Percentiles rank a stretch among this genome's conserved stretches.
Conservation (phyloP, 1,140 invertebrate genomes). For the Drosophila watanabei region DNA sequence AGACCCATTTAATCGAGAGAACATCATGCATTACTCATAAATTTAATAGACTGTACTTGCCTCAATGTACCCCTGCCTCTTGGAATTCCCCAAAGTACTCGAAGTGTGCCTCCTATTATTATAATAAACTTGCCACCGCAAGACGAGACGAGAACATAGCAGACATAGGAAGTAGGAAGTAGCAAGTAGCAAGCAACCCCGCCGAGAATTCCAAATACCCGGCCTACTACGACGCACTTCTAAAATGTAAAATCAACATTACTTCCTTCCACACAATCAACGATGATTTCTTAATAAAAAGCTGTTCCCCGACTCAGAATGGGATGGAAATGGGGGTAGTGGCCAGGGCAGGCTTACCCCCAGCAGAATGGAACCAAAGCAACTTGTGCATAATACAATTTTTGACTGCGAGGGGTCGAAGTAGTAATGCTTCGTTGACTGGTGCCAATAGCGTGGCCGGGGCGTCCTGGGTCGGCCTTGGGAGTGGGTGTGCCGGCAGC, state of each 20-base stretch:
- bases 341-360: conserved; percentile 21
- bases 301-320: conserved; percentile 33
- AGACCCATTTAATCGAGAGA: conserved; percentile 55
- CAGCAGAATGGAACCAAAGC: conserved; percentile 46
- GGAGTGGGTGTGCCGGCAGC: conserved; percentile 3
- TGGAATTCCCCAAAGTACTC: conserved; percentile 58
- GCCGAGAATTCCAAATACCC: conserved; percentile 9
- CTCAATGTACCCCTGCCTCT: background rate
- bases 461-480: conserved; percentile 1
- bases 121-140: conserved; percentile 79
- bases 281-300: conserved; percentile 84
- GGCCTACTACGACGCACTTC: conserved; percentile 45
- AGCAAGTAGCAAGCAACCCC: conserved; percentile 23
- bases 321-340: conserved; percentile 36
- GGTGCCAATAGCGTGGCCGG: conserved; percentile 39
- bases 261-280: conserved; percentile 84
- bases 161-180: conserved; percentile 8
- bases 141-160: conserved; percentile 40
- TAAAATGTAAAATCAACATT: conserved; percentile 82
- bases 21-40: conserved; percentile 57
- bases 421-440: conserved; percentile 80
- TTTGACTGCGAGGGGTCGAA: conserved; percentile 69
- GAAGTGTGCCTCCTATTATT: conserved; percentile 74
- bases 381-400: conserved; percentile 81
- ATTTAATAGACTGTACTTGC: conserved; percentile 62